A percentile compares a stretch with the other conserved stretches of the same genome.
Evolutionary conservation across 2,888 invertebrate genomes (phyloP).

Genomic region (Myopa tessellatipennis): DNA sequence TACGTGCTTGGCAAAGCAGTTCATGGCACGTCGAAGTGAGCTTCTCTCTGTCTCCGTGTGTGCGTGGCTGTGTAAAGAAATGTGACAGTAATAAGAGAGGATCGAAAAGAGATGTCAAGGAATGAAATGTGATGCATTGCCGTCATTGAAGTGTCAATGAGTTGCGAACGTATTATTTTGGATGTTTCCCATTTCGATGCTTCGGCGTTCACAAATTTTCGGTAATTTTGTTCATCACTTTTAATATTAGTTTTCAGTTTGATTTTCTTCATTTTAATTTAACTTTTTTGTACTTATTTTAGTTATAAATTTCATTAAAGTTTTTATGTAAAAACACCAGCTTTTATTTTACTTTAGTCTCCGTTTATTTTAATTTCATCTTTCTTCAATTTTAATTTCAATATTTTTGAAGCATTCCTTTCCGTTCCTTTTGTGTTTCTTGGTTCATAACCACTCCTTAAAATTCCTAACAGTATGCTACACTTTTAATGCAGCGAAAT

Average conservation of each 20-base stretch:
- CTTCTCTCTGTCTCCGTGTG: no score
- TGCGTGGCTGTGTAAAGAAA: not conserved
- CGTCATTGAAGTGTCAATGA: conserved; percentile 8
- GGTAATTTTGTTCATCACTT: not conserved
- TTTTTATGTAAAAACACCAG: no score
- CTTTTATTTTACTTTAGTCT: not conserved
- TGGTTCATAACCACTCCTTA: conserved; percentile 2
- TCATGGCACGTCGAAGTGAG: not conserved
- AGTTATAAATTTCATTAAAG: not conserved
- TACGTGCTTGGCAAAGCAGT: not conserved
- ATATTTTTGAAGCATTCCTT: not conserved
- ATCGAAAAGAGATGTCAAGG: not conserved
- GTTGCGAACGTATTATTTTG: not conserved
- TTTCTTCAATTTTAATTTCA: not conserved
- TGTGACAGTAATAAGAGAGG: not conserved
- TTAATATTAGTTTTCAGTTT: not conserved
- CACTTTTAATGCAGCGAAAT: conserved; percentile 21
- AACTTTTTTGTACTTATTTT: not conserved
- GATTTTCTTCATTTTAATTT: no score
- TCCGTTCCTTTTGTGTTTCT: not conserved
- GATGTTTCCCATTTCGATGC: no score
- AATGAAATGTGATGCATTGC: not conserved
- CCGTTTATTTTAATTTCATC: not conserved
- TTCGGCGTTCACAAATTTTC: not conserved
- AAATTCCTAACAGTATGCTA: conserved; percentile 35